Evolutionary conservation across 1,140 invertebrate genomes (phyloP).

Genomic region (Macrobrachium nipponense): DNA sequence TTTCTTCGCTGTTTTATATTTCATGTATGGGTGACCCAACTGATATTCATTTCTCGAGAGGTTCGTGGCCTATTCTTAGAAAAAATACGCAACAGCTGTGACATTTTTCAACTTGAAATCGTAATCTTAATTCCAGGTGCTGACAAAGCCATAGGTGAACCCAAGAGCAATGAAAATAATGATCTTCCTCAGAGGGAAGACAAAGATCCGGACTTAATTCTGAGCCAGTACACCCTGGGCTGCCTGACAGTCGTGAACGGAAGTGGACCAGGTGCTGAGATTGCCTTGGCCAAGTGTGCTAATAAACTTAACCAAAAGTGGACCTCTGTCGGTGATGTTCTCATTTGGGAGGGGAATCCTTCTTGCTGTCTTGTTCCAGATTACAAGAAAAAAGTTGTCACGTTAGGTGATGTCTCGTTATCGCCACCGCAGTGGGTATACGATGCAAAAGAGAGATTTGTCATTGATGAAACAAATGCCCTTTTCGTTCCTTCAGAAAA

Average conservation of each 20-base stretch:
- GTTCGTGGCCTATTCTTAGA: too few relatives aligned
- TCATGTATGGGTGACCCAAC: too few relatives aligned
- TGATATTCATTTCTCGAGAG: too few relatives aligned
- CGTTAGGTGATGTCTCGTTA: neutral
- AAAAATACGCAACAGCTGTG: too few relatives aligned
- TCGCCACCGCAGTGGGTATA: neutral
- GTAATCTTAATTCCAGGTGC: too few relatives aligned
- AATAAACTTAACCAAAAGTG: conserved; percentile 13
- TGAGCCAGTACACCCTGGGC: conserved; percentile 18
- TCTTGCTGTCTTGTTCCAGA: conserved; percentile 24
- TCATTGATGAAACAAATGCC: too few relatives aligned
- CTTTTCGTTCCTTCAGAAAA: too few relatives aligned
- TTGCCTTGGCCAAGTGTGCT: conserved; percentile 8
- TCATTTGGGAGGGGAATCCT: conserved; percentile 15
- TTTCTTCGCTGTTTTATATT: too few relatives aligned
- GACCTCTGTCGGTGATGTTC: neutral
- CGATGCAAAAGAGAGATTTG: neutral
- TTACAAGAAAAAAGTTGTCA: neutral
- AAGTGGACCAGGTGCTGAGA: conserved; percentile 5
- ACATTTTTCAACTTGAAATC: too few relatives aligned
- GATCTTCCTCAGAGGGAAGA: too few relatives aligned
- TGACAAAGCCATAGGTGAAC: too few relatives aligned
- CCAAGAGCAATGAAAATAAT: too few relatives aligned
- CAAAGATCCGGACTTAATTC: neutral
- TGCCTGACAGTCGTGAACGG: conserved; percentile 36